phyloP scores from a whole-genome alignment of 2,888 invertebrate genomes.

The Geotrupes spiniger region DNA sequence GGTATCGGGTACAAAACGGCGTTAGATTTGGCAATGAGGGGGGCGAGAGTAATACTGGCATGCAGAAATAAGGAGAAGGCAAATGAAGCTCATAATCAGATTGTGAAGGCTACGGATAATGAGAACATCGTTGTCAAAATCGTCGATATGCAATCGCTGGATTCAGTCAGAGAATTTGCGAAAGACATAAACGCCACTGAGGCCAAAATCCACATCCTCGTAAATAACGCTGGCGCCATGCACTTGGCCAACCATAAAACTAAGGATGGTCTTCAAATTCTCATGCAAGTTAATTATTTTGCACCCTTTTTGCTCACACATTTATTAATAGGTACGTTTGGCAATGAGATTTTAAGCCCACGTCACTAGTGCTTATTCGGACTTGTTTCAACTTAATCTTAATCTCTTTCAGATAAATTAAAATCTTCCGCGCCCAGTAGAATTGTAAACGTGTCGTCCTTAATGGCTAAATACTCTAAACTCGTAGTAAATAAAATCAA shows the following conservation, averaged over 20 bases:
- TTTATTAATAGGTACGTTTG: slow-evolving; percentile 59
- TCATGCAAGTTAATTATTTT: slow-evolving; percentile 42
- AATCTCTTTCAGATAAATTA: slow-evolving; percentile 50
- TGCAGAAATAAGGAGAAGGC: slow-evolving; percentile 46
- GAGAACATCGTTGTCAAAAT: slow-evolving; percentile 44
- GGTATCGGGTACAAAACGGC: slow-evolving; percentile 50
- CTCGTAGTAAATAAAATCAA: slow-evolving; percentile 6
- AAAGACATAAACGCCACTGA: slow-evolving; percentile 55
- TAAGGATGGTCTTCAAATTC: slow-evolving; percentile 60
- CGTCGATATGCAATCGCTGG: slow-evolving; percentile 55
- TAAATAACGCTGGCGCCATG: slow-evolving; percentile 63
- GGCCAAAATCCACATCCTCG: slow-evolving; percentile 58
- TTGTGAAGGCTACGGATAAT: slow-evolving; percentile 40
- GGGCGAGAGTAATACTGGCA: slow-evolving; percentile 54
- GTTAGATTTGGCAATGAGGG: slow-evolving; percentile 48
- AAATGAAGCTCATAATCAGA: slow-evolving; percentile 24
- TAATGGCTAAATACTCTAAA: slow-evolving; percentile 4
- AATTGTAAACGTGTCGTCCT: slow-evolving; percentile 38
- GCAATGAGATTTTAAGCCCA: too few relatives aligned
- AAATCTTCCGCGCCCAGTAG: slow-evolving; percentile 36
- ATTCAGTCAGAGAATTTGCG: slow-evolving; percentile 60
- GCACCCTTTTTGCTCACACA: slow-evolving; percentile 61
- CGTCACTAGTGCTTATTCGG: too few relatives aligned
- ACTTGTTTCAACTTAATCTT: too few relatives aligned
- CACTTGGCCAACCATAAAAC: slow-evolving; percentile 51